Conservation (phyloP, 1,140 invertebrate genomes). For the Pteromalus puparum region DNA sequence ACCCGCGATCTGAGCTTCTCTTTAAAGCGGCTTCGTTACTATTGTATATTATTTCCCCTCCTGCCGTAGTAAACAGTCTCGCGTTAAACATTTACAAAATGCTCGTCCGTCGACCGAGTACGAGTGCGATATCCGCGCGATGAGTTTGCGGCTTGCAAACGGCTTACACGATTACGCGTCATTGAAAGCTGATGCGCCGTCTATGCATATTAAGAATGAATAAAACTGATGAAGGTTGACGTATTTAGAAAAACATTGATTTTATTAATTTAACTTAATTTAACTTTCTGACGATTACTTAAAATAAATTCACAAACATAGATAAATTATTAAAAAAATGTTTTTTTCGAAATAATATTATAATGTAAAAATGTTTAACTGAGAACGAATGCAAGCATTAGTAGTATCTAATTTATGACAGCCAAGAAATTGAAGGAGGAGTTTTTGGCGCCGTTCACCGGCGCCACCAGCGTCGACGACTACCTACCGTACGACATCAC, state of each 20-base stretch:
- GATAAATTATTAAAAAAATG: too few species aligned
- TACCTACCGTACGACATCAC: background rate
- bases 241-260: too few species aligned
- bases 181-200: background rate
- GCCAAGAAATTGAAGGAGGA: background rate
- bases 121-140: background rate
- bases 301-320: too few species aligned
- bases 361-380: too few species aligned
- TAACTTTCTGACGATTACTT: too few species aligned
- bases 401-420: background rate
- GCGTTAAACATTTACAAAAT: slow-evolving; percentile 27
- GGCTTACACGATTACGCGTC: background rate
- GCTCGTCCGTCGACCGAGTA: background rate
- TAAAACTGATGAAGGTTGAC: too few species aligned
- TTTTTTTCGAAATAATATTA: too few species aligned
- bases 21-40: background rate
- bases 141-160: slow-evolving; percentile 7
- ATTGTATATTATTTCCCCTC: slow-evolving; percentile 34
- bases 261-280: too few species aligned
- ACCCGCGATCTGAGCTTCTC: background rate
- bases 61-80: slow-evolving; percentile 11
- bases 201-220: too few species aligned
- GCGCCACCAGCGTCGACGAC: background rate
- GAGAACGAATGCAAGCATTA: too few species aligned
- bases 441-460: background rate